Percentiles rank a stretch among this genome's conserved stretches.
Evolutionary conservation across 2,113 vertebrate species (phyloP).

Genomic region (Mellivora capensis): DNA sequence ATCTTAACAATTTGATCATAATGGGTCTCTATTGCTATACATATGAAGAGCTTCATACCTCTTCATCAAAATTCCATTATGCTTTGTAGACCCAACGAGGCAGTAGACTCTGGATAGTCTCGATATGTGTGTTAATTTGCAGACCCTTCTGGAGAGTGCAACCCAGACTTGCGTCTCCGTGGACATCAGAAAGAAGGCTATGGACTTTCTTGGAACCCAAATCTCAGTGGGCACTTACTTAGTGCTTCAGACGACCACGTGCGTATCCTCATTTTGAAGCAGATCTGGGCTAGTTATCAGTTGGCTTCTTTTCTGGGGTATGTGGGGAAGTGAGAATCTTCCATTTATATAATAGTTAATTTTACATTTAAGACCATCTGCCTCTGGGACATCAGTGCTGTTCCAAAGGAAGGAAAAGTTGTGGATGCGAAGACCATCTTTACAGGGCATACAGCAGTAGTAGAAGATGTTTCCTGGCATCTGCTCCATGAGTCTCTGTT

Average conservation of each 20-base stretch:
- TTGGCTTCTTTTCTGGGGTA: neutral
- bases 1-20: neutral
- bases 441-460: slow-evolving; percentile 96
- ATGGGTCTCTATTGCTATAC: neutral
- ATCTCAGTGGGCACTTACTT: slow-evolving; percentile 95
- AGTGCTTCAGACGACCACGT: slow-evolving; percentile 99
- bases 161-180: slow-evolving; percentile 94
- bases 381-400: slow-evolving; percentile 97
- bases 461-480: slow-evolving; percentile 98
- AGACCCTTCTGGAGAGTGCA: slow-evolving; percentile 99
- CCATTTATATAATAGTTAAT: neutral
- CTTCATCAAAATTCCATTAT: neutral
- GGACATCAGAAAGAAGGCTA: slow-evolving; percentile 99
- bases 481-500: slow-evolving; percentile 96
- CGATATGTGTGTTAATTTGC: slow-evolving; percentile 33
- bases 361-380: slow-evolving; percentile 92
- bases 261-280: slow-evolving; percentile 67
- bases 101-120: neutral
- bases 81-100: neutral
- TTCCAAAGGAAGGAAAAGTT: slow-evolving; percentile 97
- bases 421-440: slow-evolving; percentile 99
- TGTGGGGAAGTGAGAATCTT: neutral
- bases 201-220: slow-evolving; percentile 98
- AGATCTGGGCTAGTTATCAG: slow-evolving; percentile 9
- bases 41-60: neutral